These are phyloP conservation scores for Pollenia labialis DNA, from an alignment of 2,888 invertebrate genomes.

Conservation along the genomic window DNA sequence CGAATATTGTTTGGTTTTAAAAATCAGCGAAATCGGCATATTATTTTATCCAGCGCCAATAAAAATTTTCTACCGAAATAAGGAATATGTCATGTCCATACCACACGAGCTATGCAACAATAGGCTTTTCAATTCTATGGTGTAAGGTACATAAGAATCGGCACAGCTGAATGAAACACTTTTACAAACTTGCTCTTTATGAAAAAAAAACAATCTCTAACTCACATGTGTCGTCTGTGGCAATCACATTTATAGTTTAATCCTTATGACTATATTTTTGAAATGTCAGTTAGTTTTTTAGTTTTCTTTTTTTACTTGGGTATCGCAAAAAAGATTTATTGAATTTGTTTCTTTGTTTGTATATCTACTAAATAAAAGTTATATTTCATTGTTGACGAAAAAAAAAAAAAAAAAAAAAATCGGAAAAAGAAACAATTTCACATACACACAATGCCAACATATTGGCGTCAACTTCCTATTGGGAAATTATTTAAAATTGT, in stretches of 20 bases:
- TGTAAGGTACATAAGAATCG: too few relatives aligned
- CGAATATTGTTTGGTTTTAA: too few relatives aligned
- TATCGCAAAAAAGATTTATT: conserved; percentile 29
- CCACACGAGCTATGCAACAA: too few relatives aligned
- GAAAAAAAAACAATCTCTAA: too few relatives aligned
- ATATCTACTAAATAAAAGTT: not conserved
- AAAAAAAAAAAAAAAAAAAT: not conserved
- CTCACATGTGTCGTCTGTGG: conserved; percentile 14
- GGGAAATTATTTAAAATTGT: conserved; percentile 53
- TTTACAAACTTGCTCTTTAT: too few relatives aligned
- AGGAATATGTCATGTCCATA: too few relatives aligned
- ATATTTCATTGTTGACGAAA: conserved; percentile 27
- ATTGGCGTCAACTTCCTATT: conserved; percentile 61
- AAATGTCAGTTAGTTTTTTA: conserved; percentile 24
- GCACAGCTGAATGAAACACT: too few relatives aligned
- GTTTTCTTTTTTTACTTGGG: not conserved
- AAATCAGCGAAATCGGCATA: too few relatives aligned
- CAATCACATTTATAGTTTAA: not conserved
- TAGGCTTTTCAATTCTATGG: too few relatives aligned
- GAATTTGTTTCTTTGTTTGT: conserved; percentile 4
- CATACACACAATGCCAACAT: conserved; percentile 27
- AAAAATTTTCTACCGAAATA: too few relatives aligned
- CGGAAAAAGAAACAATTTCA: not conserved
- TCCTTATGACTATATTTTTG: too few relatives aligned
- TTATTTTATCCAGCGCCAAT: too few relatives aligned